Evolutionary conservation across 2,797 vertebrate species (phyloP).

Genomic region (Poecile montanus): DNA sequence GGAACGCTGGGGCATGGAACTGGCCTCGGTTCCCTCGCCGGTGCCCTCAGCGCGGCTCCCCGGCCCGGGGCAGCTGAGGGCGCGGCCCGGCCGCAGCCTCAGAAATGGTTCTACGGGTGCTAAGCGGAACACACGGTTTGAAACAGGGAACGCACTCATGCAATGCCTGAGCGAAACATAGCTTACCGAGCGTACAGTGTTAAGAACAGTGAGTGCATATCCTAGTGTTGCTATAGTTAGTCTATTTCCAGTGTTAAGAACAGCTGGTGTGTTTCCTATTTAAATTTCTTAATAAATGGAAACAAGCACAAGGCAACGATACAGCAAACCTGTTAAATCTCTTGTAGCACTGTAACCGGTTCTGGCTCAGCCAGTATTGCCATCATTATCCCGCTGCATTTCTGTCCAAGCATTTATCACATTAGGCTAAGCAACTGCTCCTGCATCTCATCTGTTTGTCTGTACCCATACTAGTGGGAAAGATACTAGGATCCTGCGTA

Average conservation of each 20-base stretch:
- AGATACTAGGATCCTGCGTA: neutral
- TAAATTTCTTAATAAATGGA: neutral
- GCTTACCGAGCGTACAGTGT: accelerated
- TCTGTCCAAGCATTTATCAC: neutral
- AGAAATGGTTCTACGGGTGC: accelerated
- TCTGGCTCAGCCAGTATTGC: neutral
- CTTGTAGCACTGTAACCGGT: neutral
- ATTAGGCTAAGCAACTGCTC: neutral
- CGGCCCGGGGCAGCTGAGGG: neutral
- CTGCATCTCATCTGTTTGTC: neutral
- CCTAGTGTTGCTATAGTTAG: neutral
- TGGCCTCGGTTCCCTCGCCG: too few species aligned
- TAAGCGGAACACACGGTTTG: accelerated
- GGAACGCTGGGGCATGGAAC: accelerated
- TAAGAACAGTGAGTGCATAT: neutral
- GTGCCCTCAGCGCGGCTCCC: neutral
- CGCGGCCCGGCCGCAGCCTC: neutral
- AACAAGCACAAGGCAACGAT: neutral
- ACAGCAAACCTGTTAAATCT: neutral
- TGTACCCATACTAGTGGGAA: neutral
- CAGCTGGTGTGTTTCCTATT: neutral
- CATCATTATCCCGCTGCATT: neutral
- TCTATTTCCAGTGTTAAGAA: neutral
- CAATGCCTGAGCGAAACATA: neutral
- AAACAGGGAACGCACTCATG: accelerated